phyloP scores from a whole-genome alignment of 1,140 invertebrate species.

The Philopotamus ludificatus region DNA sequence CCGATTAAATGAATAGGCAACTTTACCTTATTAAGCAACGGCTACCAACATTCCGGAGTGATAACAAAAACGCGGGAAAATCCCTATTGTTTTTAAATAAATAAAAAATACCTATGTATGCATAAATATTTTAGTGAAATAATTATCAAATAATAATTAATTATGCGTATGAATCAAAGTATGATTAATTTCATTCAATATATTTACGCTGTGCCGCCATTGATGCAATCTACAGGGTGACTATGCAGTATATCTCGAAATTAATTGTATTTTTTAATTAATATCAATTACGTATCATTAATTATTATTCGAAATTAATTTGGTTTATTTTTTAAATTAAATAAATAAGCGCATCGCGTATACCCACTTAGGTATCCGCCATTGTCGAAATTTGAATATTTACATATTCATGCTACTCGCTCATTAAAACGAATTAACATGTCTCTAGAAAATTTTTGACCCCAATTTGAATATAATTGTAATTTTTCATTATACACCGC shows the following conservation, averaged over 20 bases:
- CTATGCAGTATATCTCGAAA: no score
- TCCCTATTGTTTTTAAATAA: constrained; percentile 10
- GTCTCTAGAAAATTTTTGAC: neutral
- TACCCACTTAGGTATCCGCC: neutral
- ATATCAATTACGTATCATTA: no score
- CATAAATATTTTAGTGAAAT: no score
- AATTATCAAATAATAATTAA: no score
- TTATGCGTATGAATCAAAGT: no score
- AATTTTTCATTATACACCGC: no score
- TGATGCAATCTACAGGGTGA: no score
- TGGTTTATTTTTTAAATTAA: neutral
- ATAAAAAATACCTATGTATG: no score
- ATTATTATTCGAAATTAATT: no score
- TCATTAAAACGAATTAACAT: neutral
- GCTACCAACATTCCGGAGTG: neutral
- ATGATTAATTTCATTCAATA: no score
- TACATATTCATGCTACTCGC: neutral
- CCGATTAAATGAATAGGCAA: constrained; percentile 9
- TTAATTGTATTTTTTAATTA: no score
- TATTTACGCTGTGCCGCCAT: no score
- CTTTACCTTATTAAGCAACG: constrained; percentile 15
- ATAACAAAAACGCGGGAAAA: constrained; percentile 17
- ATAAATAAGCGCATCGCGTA: neutral
- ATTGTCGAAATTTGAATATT: neutral
- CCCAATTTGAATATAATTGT: neutral